A percentile compares a stretch with the other conserved stretches of the same genome.
Conservation (phyloP, 2,797 vertebrate species). For the Paramormyrops hopkinsi region DNA sequence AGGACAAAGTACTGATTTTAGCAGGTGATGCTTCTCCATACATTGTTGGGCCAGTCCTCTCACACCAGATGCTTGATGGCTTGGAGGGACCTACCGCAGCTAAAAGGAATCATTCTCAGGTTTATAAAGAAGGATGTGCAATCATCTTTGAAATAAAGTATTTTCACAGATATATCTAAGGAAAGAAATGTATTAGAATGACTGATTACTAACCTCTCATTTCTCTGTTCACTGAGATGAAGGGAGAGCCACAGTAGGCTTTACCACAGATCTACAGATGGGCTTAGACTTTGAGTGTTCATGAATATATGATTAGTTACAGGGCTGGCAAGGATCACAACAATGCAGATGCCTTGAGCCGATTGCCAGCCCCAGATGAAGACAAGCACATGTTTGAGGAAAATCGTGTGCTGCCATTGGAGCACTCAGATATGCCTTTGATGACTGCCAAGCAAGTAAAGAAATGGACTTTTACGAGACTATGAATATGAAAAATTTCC, state of each 20-base stretch:
- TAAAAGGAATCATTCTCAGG: neutral
- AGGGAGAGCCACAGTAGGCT: neutral
- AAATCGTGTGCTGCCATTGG: neutral
- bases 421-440: conserved; percentile 22
- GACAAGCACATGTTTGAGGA: neutral
- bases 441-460: conserved; percentile 30
- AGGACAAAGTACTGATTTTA: neutral
- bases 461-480: conserved; percentile 7
- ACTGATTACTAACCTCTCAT: neutral
- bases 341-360: neutral
- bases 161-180: neutral
- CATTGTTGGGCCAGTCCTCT: neutral
- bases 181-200: neutral
- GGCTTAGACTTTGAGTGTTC: neutral
- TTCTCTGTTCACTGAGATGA: neutral
- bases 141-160: neutral
- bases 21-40: neutral
- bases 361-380: conserved; percentile 3
- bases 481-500: neutral
- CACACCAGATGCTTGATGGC: neutral
- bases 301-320: neutral
- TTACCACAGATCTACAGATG: neutral
- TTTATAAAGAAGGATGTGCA: neutral
- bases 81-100: neutral
- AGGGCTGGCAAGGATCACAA: neutral